phyloP scores from a whole-genome alignment of 2,888 invertebrate species.

The Camptogramma bilineatum region DNA sequence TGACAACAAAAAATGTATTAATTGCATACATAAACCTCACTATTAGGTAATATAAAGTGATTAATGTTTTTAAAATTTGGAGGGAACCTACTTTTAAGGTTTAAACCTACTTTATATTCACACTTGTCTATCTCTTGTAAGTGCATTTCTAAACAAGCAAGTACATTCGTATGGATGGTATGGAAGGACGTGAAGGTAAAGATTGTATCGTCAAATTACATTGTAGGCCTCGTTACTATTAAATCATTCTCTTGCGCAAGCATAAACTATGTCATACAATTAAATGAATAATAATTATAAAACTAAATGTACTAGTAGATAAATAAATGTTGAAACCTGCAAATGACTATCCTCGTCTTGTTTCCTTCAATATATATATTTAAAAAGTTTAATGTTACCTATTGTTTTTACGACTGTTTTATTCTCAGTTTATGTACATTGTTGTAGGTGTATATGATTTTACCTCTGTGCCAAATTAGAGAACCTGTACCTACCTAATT shows the following conservation, averaged over 20 bases:
- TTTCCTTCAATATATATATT: conserved; percentile 23
- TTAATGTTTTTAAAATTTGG: not conserved
- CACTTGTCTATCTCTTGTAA: conserved; percentile 6
- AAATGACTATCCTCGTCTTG: conserved; percentile 48
- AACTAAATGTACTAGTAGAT: conserved; percentile 44
- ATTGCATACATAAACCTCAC: not conserved
- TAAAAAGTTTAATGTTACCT: conserved; percentile 18
- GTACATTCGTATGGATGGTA: not conserved
- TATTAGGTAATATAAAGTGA: too few species aligned
- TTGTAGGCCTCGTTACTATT: conserved; percentile 41
- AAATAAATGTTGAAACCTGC: conserved; percentile 48
- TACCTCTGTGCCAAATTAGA: conserved; percentile 79
- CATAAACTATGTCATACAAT: conserved; percentile 32
- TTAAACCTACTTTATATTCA: not conserved
- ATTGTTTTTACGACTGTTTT: conserved; percentile 20
- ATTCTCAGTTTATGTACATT: conserved; percentile 16
- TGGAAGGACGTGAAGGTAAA: conserved; percentile 7
- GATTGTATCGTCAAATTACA: conserved; percentile 17
- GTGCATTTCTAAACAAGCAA: not conserved
- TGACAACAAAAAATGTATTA: not conserved
- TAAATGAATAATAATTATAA: conserved; percentile 35
- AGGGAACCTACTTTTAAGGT: not conserved
- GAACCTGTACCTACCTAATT: conserved; percentile 58
- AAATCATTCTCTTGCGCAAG: conserved; percentile 35
- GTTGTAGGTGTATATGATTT: conserved; percentile 26